Evolutionary conservation across 1,140 invertebrate species (phyloP), one percentile per base, ranked within the genome.

Genomic region (Bradysia coprophila): DNA sequence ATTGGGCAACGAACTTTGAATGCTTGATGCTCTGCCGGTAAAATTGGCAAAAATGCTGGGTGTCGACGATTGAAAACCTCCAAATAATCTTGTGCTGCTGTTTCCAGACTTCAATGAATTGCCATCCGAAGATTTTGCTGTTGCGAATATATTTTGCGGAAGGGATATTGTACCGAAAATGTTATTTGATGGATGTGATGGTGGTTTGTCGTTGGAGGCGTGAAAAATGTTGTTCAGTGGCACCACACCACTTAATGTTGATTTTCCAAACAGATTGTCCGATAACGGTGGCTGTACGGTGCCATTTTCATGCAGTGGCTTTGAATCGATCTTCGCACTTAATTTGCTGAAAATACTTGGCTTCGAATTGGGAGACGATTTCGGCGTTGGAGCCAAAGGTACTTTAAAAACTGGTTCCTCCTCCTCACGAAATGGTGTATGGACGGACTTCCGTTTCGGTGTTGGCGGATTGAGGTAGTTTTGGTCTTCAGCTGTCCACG

Each of bases 401-500:
- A 39, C 16, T 23, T 39, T 39, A 22, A 39, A 39, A 10, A 39
- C n/a, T 6, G 3, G 3, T 39, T 39, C 38, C 3, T 51, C 46
- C 3, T 51, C 46, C 11, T 43, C 41, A 31, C 42, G 38, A 44
- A 21, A 21, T 39, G 38, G 38, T 22, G 16, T n/a, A 21, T 21
- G 37, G 9, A 16, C 10, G 5, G 16, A 10, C 23, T 23, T 21
- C 4, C 21, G 13, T 23, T 39, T 21, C 11, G 21, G 38, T 16
- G 19, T 22, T 13, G 21, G 21, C 15, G 38, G 38, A n/a, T 23
- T 21, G 10, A 23, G 23, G 21, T 39, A 39, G n/a, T 39, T 23
- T 44, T 61, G 57, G 49, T 61, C 58, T 20, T 52, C 47, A 31
- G 53, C 56, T 22, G 43, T 43, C 53, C 56, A 57, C 13, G 53